Evolutionary conservation across 2,888 invertebrate genomes (phyloP).

Genomic region (Drosophila kanekoi): DNA sequence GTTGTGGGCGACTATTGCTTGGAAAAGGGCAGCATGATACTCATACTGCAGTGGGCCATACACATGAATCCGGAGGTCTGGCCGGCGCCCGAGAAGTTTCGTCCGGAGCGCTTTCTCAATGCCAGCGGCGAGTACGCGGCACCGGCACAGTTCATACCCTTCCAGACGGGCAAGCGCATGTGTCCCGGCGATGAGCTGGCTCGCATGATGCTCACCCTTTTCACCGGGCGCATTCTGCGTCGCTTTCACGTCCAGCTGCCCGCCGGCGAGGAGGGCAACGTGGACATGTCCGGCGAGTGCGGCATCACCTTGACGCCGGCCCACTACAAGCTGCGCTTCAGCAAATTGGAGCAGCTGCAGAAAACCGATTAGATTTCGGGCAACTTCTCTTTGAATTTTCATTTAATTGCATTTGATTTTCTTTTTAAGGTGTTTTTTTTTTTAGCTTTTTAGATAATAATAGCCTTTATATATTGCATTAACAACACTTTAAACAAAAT

Average conservation of each 20-base stretch:
- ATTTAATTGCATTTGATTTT: conserved; percentile 1
- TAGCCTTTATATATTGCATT: no score
- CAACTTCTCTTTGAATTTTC: background rate
- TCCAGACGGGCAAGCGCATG: conserved; percentile 94
- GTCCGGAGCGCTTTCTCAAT: conserved; percentile 89
- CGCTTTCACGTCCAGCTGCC: conserved; percentile 85
- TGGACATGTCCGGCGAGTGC: conserved; percentile 89
- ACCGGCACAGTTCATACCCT: conserved; percentile 91
- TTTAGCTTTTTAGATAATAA: conserved; percentile 1
- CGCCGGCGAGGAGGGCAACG: conserved; percentile 59
- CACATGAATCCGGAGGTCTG: conserved; percentile 90
- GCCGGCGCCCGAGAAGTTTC: conserved; percentile 89
- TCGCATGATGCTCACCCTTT: conserved; percentile 89
- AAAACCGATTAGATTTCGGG: background rate
- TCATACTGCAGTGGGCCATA: conserved; percentile 93
- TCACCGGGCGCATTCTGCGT: conserved; percentile 88
- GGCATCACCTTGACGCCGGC: conserved; percentile 92
- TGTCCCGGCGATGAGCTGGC: conserved; percentile 94
- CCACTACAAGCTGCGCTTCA: conserved; percentile 83
- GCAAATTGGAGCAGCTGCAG: conserved; percentile 8
- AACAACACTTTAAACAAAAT: background rate
- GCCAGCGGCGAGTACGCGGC: conserved; percentile 88
- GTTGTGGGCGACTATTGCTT: conserved; percentile 88
- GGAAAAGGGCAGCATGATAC: conserved; percentile 90
- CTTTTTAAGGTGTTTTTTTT: background rate